Evolutionary conservation across 2,888 invertebrate genomes (phyloP).

Genomic region (Griposia aprilina): DNA sequence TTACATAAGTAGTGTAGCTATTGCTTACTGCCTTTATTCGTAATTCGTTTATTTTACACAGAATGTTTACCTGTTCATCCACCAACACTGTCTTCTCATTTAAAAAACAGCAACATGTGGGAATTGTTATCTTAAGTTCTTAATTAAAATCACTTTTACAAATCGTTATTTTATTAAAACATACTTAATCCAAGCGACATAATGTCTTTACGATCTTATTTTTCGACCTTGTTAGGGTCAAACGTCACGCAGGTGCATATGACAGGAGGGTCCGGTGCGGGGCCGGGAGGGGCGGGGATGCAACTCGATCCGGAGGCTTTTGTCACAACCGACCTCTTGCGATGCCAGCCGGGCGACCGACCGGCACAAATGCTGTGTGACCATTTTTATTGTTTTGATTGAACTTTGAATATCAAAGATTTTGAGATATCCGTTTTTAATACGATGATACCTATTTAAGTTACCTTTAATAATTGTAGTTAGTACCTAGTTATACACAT

Average conservation of each 20-base stretch:
- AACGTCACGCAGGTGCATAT: slow-evolving; percentile 64
- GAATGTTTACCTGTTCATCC: neutral
- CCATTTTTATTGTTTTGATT: slow-evolving; percentile 68
- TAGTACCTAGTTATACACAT: neutral
- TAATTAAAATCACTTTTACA: slow-evolving; percentile 38
- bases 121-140: slow-evolving; percentile 26
- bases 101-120: neutral
- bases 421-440: neutral
- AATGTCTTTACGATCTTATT: slow-evolving; percentile 53
- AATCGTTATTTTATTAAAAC: slow-evolving; percentile 50
- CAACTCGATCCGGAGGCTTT: slow-evolving; percentile 76
- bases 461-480: neutral
- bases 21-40: neutral
- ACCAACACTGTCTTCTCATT: neutral
- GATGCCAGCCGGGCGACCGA: slow-evolving; percentile 65
- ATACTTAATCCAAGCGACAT: slow-evolving; percentile 36
- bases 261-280: slow-evolving; percentile 24
- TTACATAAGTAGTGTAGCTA: neutral
- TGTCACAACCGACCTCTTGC: slow-evolving; percentile 75
- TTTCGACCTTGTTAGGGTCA: slow-evolving; percentile 71
- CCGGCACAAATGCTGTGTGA: slow-evolving; percentile 77
- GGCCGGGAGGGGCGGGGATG: slow-evolving; percentile 61
- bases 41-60: neutral
- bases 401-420: slow-evolving; percentile 42
- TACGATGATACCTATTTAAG: neutral